Base-by-base conservation (phyloP, 2,888 invertebrate species). In the Aphodius granarius region DNA sequence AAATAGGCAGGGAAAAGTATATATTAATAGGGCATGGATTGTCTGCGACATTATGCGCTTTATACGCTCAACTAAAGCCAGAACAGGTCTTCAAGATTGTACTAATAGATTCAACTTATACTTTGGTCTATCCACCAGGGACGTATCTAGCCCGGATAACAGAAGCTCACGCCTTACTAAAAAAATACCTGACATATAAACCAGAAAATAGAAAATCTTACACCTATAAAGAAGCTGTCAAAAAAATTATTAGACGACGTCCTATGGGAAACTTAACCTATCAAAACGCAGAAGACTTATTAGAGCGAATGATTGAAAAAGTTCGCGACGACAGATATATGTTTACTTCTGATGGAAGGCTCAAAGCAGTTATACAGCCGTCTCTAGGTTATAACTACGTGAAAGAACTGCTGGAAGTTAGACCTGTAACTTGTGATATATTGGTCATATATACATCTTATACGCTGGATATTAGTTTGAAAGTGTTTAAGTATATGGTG, bases 11-110 rank as follows among this genome's bases (percentile, higher is more conserved):
- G 66, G 76, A 83, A 62, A 84, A 83, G 77, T 85, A 84, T 76
- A 83, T 84, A 19, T 76, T 86, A 63, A 78, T 87, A 73, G 86
- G 83, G 0, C 87, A 86, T 74, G 86, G 86, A 81, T 86, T 73
- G 43, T 75, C 73, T 2, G 75, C 71, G 22, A 73, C 68, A 63
- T 63, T 77, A n/a, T 23, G 43, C 6, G 18, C 71, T 9, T 21
- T 73, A 9, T 77, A 73, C 63, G 20, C 75, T n/a, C 77, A 77
- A 17, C 16, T 73, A 19, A 62, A 20, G 19, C 75, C 75, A 3
- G 17, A 68, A 1, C 20, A 22, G 18, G 72, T 75, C 18, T 43
- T 21, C 0, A 75, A 75, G 64, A 72, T 75, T 5, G 22, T 66
- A 23, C 22, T 73, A 20, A n/a, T 75, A 66, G 75, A 75, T 18